Evolutionary conservation across 2,888 invertebrate genomes (phyloP).

Genomic region (Ethmia dodecea): DNA sequence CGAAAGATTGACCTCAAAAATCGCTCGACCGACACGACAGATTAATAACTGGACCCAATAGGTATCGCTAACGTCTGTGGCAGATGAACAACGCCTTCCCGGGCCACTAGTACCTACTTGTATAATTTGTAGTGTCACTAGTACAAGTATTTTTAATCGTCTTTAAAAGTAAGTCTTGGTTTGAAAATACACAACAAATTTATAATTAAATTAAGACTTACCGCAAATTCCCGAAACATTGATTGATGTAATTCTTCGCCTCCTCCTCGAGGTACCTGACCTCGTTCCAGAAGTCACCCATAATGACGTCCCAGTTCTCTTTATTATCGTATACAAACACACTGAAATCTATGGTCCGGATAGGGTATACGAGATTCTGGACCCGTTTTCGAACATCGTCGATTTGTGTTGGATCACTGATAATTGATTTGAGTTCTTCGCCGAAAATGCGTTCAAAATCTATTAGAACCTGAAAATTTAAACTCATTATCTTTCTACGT

Average conservation of each 20-base stretch:
- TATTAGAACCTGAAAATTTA: conserved; percentile 80
- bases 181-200: too few relatives aligned
- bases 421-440: conserved; percentile 89
- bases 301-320: conserved; percentile 92
- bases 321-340: conserved; percentile 87
- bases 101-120: too few relatives aligned
- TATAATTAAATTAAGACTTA: conserved; percentile 27
- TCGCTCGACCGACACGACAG: too few relatives aligned
- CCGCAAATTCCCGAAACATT: conserved; percentile 88
- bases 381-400: conserved; percentile 90
- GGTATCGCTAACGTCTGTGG: too few relatives aligned
- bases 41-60: too few relatives aligned
- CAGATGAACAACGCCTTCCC: too few relatives aligned
- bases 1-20: too few relatives aligned
- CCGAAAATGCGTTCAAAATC: conserved; percentile 95
- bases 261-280: conserved; percentile 86
- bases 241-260: conserved; percentile 90
- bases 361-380: conserved; percentile 84
- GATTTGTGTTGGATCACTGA: conserved; percentile 91
- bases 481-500: too few relatives aligned
- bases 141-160: too few relatives aligned
- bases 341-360: conserved; percentile 89
- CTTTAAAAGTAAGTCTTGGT: too few relatives aligned
- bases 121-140: too few relatives aligned
- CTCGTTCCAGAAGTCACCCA: conserved; percentile 86